Evolutionary conservation across 2,888 invertebrate genomes (phyloP).

Genomic region (Pterobdella sp.): DNA sequence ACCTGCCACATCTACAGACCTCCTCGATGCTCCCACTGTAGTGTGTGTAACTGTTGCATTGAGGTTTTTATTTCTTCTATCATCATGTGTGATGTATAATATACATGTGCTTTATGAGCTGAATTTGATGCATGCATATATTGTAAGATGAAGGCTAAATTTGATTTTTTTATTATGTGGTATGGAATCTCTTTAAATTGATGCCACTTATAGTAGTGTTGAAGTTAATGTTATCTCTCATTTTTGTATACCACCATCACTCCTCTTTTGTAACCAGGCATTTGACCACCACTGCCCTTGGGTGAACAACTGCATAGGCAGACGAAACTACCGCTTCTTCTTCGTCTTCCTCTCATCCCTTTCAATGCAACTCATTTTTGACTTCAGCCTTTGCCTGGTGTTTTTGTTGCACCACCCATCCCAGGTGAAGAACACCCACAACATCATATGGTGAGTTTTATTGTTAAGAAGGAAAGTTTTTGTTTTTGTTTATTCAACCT

Average conservation of each 20-base stretch:
- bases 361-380: constrained; percentile 92
- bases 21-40: constrained; percentile 96
- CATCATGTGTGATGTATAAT: not conserved
- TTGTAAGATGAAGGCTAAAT: no score
- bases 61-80: constrained; percentile 42
- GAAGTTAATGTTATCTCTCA: not conserved
- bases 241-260: not conserved
- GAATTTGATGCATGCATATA: not conserved
- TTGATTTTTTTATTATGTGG: no score
- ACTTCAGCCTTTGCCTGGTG: constrained; percentile 84
- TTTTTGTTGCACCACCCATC: constrained; percentile 80
- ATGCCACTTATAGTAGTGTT: not conserved
- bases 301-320: constrained; percentile 61
- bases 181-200: no score
- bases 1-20: constrained; percentile 99
- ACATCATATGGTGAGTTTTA: constrained; percentile 52
- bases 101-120: not conserved
- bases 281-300: constrained; percentile 91
- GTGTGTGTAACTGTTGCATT: constrained; percentile 94
- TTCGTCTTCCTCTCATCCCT: constrained; percentile 95
- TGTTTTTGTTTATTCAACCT: not conserved
- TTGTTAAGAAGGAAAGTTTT: not conserved
- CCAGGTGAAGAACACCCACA: constrained; percentile 61
- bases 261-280: constrained; percentile 62
- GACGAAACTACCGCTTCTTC: constrained; percentile 93